Evolutionary conservation across 2,113 vertebrate genomes (phyloP), one percentile per base, ranked within the genome.

Genomic region (Coturnix japonica): DNA sequence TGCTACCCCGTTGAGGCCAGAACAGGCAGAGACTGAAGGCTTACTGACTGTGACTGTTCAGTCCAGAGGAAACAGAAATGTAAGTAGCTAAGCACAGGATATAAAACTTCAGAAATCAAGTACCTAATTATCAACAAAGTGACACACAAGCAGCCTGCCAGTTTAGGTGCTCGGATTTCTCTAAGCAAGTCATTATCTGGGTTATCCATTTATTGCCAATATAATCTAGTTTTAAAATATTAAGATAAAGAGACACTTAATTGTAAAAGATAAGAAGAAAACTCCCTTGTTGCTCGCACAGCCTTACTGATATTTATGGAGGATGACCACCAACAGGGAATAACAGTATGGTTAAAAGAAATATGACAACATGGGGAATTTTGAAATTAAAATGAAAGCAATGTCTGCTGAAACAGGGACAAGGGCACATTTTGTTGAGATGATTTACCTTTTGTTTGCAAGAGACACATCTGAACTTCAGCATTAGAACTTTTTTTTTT

Each of bases 191-290:
- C 22, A 39, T 59, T 83, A 51, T 63, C 79, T 78, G n/a, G 9
- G 28, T 56, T 89, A 76, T 57, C 46, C 78, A 41, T 26, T 89
- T 95, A 86, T 33, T 71, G 73, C 18, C 63, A 44, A 88, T 60
- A 59, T 14, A 72, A 81, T 26, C 25, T 9, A 76, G 60, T 72
- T 90, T 87, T 57, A 43, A 90, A 92, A n/a, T 30, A 65, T 15
- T 65, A 77, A 91, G 43, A 93, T 39, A 82, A 26, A 81, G 81
- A 92, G 91, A n/a, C 59, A 82, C 35, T 64, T 75, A 67, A 82
- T 65, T 15, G 53, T 74, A 37, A 75, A 94, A 81, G 20, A 91
- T 46, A 7, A 94, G 92, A 95, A 93, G 15, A 11, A 71, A 95
- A 59, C 35, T 75, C 47, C 3, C 31, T 86, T 93, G 31, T 76